Evolutionary conservation across 2,888 invertebrate genomes (phyloP), one percentile per base, ranked within the genome.

Genomic region (Synanthedon tipuliformis): DNA sequence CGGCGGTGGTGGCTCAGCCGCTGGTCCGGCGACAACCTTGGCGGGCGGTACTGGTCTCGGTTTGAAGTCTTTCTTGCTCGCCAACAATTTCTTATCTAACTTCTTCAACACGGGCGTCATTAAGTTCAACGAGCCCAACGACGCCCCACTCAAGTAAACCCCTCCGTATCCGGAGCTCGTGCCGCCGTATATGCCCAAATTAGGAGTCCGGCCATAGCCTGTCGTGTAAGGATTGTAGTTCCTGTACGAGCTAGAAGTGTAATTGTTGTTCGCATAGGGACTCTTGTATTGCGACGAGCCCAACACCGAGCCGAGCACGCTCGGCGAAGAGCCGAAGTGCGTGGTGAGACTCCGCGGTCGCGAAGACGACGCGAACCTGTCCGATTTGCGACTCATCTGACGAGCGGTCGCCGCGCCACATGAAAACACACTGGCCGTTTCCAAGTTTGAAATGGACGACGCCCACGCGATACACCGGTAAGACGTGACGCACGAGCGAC

Each of bases 161-260:
- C 92, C 91, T 10, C 92, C 92, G 65, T 93, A 93, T 5, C 92
- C 92, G 3, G 91, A 90, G 56, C 89, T 77, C 0, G 90, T 90
- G 40, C 91, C 90, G 3, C 91, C 90, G 57, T 92, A 91, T 54
- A 90, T 85, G n/a, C 84, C 81, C 50, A 80, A 69, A 11, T n/a
- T 78, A 10, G 57, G 40, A 13, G 13, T 65, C 45, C 87, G 70
- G 1, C 82, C 81, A 61, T 85, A 70, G 1, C 86, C 84, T 40
- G 80, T 71, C 54, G 78, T 81, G 62, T 86, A 86, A 12, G 86
- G 86, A 58, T 85, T 85, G 61, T 78, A 85, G 69, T 85, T 86
- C 61, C 86, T 76, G 62, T 84, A 85, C 23, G 74, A 65, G 58
- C 71, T 77, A 8, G 84, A 72, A 59, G 78, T 75, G 61, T 71